Evolutionary conservation across 2,797 vertebrate genomes (phyloP).

Genomic region (Forpus xanthops): DNA sequence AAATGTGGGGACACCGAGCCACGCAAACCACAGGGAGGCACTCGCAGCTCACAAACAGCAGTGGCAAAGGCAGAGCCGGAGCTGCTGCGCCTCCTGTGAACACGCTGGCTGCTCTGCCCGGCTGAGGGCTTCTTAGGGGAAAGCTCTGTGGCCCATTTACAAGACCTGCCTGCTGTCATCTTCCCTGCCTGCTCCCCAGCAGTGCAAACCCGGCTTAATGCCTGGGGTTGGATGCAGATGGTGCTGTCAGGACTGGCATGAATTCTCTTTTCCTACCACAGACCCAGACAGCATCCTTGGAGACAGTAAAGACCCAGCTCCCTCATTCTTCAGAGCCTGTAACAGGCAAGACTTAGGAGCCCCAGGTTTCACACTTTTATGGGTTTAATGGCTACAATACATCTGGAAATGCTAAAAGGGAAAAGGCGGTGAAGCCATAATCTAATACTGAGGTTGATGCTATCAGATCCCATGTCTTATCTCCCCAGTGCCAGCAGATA

Average conservation of each 20-base stretch:
- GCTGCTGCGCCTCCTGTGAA: background rate
- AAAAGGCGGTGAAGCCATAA: background rate
- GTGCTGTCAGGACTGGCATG: background rate
- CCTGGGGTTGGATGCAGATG: background rate
- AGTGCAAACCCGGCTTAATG: background rate
- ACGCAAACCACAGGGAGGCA: background rate
- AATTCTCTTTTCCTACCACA: background rate
- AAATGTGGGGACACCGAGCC: fast-evolving
- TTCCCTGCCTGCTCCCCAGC: background rate
- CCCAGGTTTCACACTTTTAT: background rate
- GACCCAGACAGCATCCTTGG: background rate
- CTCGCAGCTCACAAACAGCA: background rate
- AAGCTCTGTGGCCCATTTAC: background rate
- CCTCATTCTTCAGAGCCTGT: background rate
- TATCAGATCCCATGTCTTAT: background rate
- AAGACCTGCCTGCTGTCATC: fast-evolving
- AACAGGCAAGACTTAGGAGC: background rate
- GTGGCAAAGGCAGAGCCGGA: fast-evolving
- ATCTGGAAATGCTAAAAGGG: background rate
- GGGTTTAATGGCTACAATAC: background rate
- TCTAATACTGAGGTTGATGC: background rate
- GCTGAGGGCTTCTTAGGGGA: fast-evolving
- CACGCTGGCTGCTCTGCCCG: fast-evolving
- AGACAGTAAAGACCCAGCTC: background rate
- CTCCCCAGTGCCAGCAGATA: background rate